phyloP scores from a whole-genome alignment of 2,113 vertebrate species.

The Pungitius pungitius region DNA sequence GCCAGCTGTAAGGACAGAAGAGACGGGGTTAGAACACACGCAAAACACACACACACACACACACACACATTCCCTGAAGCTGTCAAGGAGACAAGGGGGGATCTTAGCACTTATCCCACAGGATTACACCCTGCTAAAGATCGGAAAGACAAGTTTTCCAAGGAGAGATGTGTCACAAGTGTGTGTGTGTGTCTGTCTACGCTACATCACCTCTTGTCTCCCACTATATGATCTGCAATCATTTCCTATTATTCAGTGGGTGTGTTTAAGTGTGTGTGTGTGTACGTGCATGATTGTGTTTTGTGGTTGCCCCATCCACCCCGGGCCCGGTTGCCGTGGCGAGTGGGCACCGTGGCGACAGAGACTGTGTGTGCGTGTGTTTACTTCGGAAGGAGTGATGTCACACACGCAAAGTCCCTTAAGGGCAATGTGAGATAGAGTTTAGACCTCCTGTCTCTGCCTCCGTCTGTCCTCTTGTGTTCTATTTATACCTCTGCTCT shows the following conservation, averaged over 20 bases:
- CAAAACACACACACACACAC: conserved; percentile 12
- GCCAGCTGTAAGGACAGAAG: conserved; percentile 81
- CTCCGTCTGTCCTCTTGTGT: conserved; percentile 29
- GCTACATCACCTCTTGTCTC: conserved; percentile 33
- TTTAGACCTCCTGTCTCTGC: conserved; percentile 54
- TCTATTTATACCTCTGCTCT: conserved; percentile 22
- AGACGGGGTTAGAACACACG: conserved; percentile 25
- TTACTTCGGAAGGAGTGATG: conserved; percentile 81
- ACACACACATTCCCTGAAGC: conserved; percentile 29
- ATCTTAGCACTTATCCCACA: conserved; percentile 57
- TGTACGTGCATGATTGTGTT: conserved; percentile 51
- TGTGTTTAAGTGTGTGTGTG: conserved; percentile 26
- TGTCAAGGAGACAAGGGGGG: conserved; percentile 58
- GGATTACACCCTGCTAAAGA: conserved; percentile 61
- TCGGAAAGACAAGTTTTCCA: conserved; percentile 63
- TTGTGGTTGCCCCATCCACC: conserved; percentile 66
- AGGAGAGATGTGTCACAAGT: conserved; percentile 11
- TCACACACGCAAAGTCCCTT: conserved; percentile 71
- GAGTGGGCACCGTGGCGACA: conserved; percentile 71
- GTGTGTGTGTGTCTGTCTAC: conserved; percentile 18
- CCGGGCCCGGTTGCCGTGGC: conserved; percentile 66
- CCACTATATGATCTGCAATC: conserved; percentile 29
- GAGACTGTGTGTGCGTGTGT: conserved; percentile 74
- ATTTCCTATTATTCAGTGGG: conserved; percentile 19
- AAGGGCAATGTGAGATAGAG: conserved; percentile 68